These are phyloP conservation scores for Chunga burmeisteri DNA, from an alignment of 2,113 vertebrate species.

Conservation along the genomic window DNA sequence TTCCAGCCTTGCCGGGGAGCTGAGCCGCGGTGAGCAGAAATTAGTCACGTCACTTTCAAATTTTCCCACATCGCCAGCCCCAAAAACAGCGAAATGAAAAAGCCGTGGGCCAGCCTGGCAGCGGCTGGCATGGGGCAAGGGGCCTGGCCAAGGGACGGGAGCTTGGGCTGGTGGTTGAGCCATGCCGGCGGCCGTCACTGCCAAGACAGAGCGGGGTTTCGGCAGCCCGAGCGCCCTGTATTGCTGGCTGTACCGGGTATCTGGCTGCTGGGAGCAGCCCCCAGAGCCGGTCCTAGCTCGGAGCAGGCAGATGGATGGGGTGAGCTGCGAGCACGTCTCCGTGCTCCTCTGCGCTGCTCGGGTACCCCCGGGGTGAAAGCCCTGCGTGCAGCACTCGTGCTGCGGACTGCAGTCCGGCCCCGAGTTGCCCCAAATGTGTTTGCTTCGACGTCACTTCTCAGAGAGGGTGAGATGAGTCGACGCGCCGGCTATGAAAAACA, in stretches of 20 bases:
- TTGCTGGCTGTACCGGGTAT: rapidly evolving
- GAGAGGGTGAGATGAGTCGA: constrained; percentile 3
- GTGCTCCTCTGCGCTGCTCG: neutral
- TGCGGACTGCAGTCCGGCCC: neutral
- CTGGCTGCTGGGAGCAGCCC: neutral
- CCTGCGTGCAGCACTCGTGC: neutral
- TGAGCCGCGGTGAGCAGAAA: neutral
- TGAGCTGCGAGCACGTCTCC: rapidly evolving
- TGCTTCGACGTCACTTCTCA: constrained; percentile 15
- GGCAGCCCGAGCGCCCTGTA: neutral
- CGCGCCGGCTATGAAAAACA: neutral
- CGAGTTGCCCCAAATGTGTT: neutral
- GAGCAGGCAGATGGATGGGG: neutral
- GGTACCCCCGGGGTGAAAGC: neutral
- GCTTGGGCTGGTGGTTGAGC: neutral
- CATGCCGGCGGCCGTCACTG: neutral
- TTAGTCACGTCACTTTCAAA: constrained; percentile 71
- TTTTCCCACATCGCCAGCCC: constrained; percentile 36
- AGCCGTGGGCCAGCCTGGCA: neutral
- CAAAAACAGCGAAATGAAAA: neutral
- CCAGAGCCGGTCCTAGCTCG: neutral
- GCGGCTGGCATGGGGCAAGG: neutral
- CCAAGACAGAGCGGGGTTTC: rapidly evolving
- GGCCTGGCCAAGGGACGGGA: neutral
- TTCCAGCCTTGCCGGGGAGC: constrained; percentile 43